Conservation (phyloP, 92 coral and sea anemone genomes). For the Hydrozoanthus gracilis region DNA sequence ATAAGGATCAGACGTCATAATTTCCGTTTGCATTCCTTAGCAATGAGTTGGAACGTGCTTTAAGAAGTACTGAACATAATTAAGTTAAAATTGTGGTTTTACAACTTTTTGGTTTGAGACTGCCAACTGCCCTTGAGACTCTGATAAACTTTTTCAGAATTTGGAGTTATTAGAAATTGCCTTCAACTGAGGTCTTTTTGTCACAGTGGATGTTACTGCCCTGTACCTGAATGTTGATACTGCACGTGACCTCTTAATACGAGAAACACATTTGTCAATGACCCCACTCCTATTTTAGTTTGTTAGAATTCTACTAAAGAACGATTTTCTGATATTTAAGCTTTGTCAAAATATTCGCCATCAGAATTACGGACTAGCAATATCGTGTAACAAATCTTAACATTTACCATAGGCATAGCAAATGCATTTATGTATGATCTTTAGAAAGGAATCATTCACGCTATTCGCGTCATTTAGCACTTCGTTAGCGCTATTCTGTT, state of each 20-base stretch:
- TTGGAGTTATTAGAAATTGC: not conserved
- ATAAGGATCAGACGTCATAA: too few species aligned
- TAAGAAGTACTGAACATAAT: not conserved
- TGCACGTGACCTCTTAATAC: not conserved
- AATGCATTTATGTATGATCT: slow-evolving; percentile 15
- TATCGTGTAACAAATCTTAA: not conserved
- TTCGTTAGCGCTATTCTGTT: slow-evolving; percentile 37
- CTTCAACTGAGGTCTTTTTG: not conserved
- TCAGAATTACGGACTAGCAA: slow-evolving; percentile 13
- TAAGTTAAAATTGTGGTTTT: not conserved
- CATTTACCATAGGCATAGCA: not conserved
- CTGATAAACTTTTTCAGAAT: slow-evolving; percentile 2
- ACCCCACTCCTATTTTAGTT: not conserved
- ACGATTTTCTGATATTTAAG: not conserved
- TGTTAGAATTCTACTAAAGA: not conserved
- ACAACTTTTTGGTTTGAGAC: not conserved
- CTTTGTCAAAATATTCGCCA: slow-evolving; percentile 9
- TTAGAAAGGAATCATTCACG: not conserved
- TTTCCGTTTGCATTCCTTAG: not conserved
- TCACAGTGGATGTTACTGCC: slow-evolving; percentile 9
- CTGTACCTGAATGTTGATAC: not conserved
- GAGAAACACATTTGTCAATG: not conserved
- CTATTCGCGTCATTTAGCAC: slow-evolving; percentile 11
- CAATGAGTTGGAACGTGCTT: too few species aligned
- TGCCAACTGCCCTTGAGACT: slow-evolving; percentile 11